phyloP scores from a whole-genome alignment of 1,140 invertebrate species.

The Theocolax elegans region DNA sequence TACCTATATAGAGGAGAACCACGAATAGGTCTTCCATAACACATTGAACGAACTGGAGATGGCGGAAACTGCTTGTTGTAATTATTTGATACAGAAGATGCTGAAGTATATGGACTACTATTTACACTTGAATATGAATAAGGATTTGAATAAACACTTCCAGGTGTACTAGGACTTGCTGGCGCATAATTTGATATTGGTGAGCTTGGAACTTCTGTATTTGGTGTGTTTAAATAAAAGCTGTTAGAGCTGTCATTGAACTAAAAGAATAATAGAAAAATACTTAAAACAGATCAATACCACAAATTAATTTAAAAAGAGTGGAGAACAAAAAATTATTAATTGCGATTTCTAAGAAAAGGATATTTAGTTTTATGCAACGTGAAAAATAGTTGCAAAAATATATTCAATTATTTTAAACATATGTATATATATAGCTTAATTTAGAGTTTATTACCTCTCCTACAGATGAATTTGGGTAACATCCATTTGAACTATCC shows the following conservation, averaged over 20 bases:
- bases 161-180: conserved; percentile 68
- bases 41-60: conserved; percentile 48
- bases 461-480: conserved; percentile 41
- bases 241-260: too few relatives aligned
- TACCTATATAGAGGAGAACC: conserved; percentile 64
- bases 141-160: conserved; percentile 65
- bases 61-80: conserved; percentile 50
- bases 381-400: too few relatives aligned
- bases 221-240: conserved; percentile 44
- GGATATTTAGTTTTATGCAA: too few relatives aligned
- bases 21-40: conserved; percentile 61
- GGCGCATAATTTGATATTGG: conserved; percentile 62
- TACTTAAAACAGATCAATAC: too few relatives aligned
- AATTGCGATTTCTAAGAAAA: too few relatives aligned
- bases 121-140: conserved; percentile 54
- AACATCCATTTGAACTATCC: conserved; percentile 52
- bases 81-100: conserved; percentile 48
- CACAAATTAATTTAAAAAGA: too few relatives aligned
- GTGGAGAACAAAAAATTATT: too few relatives aligned
- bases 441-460: conserved; percentile 59
- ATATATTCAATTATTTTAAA: too few relatives aligned
- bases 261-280: too few relatives aligned
- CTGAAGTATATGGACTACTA: conserved; percentile 49
- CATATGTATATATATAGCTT: too few relatives aligned
- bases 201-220: conserved; percentile 56